phyloP scores from a whole-genome alignment of 2,888 invertebrate species.

The Drosophila maculinotata region DNA sequence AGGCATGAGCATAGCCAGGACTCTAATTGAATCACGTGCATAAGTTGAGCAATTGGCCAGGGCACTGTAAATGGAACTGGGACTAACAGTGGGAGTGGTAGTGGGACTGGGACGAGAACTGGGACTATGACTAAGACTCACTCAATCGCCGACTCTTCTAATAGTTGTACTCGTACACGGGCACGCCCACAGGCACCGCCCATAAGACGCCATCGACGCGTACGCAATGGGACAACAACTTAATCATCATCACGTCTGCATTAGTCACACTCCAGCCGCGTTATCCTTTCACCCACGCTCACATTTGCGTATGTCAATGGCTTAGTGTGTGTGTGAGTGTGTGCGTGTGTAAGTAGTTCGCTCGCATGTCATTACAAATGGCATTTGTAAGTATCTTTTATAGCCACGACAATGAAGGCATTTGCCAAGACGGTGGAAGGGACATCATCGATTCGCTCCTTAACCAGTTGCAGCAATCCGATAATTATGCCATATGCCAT shows the following conservation, averaged over 20 bases:
- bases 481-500: conserved; percentile 73
- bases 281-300: conserved; percentile 58
- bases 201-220: conserved; percentile 52
- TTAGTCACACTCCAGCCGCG: conserved; percentile 70
- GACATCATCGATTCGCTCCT: conserved; percentile 16
- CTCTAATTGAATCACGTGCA: conserved; percentile 75
- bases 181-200: conserved; percentile 47
- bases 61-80: conserved; percentile 48
- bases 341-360: neutral
- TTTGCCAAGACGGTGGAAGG: conserved; percentile 47
- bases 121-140: conserved; percentile 9
- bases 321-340: neutral
- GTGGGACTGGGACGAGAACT: neutral
- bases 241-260: conserved; percentile 78
- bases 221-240: conserved; percentile 67
- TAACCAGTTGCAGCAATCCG: conserved; percentile 53
- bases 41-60: conserved; percentile 50
- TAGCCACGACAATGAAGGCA: conserved; percentile 65
- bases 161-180: conserved; percentile 41
- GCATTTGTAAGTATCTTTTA: conserved; percentile 78
- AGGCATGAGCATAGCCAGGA: conserved; percentile 17
- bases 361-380: conserved; percentile 67
- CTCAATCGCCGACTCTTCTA: conserved; percentile 37
- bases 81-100: conserved; percentile 7
- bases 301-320: conserved; percentile 10